Conservation (phyloP, 2,888 invertebrate genomes). For the Ectobius pallidus region DNA sequence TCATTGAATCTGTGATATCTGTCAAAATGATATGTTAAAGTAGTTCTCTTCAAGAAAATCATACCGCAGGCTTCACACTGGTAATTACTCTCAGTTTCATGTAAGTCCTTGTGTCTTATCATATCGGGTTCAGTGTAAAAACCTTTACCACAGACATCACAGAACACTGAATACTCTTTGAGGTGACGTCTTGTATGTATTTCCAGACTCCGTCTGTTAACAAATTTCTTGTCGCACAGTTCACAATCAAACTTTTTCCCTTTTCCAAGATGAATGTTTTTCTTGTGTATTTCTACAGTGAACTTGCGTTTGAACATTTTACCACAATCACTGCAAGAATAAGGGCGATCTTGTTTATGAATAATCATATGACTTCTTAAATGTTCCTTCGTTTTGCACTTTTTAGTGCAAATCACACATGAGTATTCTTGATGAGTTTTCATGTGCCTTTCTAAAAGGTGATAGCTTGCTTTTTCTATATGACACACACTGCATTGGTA, state of each 20-base stretch:
- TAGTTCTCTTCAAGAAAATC: conserved; percentile 53
- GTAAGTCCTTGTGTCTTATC: conserved; percentile 2
- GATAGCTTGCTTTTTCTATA: no score
- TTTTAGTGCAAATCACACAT: neutral
- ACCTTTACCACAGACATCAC: conserved; percentile 33
- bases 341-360: conserved; percentile 14
- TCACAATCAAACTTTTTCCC: conserved; percentile 40
- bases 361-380: conserved; percentile 8
- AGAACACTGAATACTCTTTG: conserved; percentile 15
- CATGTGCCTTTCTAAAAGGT: no score
- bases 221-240: conserved; percentile 47
- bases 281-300: conserved; percentile 60
- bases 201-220: conserved; percentile 22
- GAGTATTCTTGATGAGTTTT: no score
- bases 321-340: conserved; percentile 7
- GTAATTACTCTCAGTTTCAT: conserved; percentile 22
- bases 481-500: no score
- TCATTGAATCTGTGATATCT: no score
- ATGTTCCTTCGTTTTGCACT: neutral
- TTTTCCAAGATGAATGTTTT: conserved; percentile 55
- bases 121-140: conserved; percentile 27
- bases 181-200: conserved; percentile 33
- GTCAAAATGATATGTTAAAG: no score
- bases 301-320: conserved; percentile 42
- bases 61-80: conserved; percentile 31